Percentiles rank a stretch among this genome's conserved stretches.
Conservation (phyloP, 2,113 vertebrate genomes). For the Carollia perspicillata region DNA sequence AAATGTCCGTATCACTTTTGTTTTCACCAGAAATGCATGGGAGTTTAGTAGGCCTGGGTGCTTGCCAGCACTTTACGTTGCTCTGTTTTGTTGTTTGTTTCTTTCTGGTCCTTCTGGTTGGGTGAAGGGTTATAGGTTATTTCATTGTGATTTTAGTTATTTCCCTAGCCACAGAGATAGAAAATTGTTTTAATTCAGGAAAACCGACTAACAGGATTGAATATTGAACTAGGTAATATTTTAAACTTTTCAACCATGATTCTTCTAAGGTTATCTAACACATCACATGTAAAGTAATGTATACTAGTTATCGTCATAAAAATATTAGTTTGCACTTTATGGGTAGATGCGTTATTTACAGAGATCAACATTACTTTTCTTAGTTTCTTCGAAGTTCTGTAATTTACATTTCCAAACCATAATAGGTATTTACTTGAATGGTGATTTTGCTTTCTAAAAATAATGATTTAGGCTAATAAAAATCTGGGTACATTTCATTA, state of each 20-base stretch:
- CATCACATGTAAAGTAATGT: not conserved
- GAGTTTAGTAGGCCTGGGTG: not conserved
- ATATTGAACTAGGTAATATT: not conserved
- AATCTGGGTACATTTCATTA: not conserved
- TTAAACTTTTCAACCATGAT: not conserved
- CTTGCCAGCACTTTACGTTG: not conserved
- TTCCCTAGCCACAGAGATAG: not conserved
- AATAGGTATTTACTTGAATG: not conserved
- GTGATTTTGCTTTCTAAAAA: conserved; percentile 24
- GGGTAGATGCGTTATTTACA: not conserved
- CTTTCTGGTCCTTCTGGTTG: not conserved
- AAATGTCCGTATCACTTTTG: not conserved
- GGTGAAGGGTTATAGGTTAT: not conserved
- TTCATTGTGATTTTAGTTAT: not conserved
- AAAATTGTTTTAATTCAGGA: not conserved
- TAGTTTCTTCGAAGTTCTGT: conserved; percentile 37
- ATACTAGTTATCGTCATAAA: not conserved
- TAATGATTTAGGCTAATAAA: not conserved
- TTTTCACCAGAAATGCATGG: not conserved
- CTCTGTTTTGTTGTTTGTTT: not conserved
- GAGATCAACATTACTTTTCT: not conserved
- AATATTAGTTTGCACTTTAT: not conserved
- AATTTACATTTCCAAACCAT: not conserved
- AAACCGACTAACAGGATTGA: not conserved
- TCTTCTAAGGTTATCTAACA: not conserved